Conservation (phyloP, 1,140 invertebrate genomes). For the Dendrolimus punctatus region DNA sequence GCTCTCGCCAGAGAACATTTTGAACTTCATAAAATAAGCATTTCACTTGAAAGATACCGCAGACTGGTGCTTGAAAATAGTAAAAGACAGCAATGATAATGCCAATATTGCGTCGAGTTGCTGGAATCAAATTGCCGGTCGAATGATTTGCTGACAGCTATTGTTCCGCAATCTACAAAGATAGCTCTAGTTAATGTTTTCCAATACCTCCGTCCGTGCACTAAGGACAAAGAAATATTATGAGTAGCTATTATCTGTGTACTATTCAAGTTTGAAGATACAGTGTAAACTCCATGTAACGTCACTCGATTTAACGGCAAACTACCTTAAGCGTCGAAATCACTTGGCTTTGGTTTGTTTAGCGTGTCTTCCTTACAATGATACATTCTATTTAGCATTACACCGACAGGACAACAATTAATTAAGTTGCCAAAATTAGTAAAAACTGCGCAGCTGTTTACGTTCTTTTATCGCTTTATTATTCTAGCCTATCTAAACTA, state of each 20-base stretch:
- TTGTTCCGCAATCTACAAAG: slow-evolving; percentile 9
- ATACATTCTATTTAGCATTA: not conserved
- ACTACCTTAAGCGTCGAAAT: no score
- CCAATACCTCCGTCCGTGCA: slow-evolving; percentile 10
- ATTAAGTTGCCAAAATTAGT: no score
- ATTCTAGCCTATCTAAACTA: no score
- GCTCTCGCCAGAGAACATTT: no score
- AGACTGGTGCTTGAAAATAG: not conserved
- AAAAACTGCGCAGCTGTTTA: no score
- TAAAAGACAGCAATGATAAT: not conserved
- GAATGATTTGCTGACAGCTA: slow-evolving; percentile 7
- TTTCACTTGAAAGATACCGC: not conserved
- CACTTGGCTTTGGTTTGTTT: not conserved
- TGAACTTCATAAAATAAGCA: no score
- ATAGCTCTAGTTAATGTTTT: slow-evolving; percentile 13
- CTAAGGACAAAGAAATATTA: slow-evolving; percentile 6
- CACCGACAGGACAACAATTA: no score
- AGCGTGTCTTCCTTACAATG: not conserved
- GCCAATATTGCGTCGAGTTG: not conserved
- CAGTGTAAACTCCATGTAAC: no score
- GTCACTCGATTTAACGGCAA: no score
- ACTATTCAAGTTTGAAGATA: not conserved
- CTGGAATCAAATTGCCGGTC: slow-evolving; percentile 6
- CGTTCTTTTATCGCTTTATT: no score
- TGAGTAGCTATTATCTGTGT: not conserved